Evolutionary conservation across 2,888 invertebrate genomes (phyloP), one percentile per base, ranked within the genome.

Genomic region (Halictus quadricinctus): DNA sequence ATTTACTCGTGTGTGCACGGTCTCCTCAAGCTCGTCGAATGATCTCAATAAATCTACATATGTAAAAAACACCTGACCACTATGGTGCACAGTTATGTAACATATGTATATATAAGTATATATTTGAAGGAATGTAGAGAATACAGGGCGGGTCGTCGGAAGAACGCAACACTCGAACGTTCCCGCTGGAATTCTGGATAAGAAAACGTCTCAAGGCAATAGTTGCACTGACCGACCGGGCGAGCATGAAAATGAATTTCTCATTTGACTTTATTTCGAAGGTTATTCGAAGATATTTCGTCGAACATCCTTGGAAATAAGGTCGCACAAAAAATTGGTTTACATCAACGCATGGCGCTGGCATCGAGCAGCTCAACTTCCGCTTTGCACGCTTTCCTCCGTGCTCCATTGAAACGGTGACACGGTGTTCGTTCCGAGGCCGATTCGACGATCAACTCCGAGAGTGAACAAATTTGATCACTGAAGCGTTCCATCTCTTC

Each of bases 41-140:
- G 64, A 72, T 88, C 79, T 82, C 54, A 83, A 85, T 64, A 78
- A 73, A 74, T 78, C 58, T 74, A 72, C 70, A 77, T 85, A 84
- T 80, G 77, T 79, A 41, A 48, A 78, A 60, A 83, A 83, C 84
- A 88, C 77, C 83, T 90, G 90, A 90, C 70, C 70, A 88, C 89
- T 90, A 90, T 84, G 85, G 86, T 90, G 90, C 90, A 90, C 90
- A 90, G 90, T 90, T 83, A 86, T 82, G 29, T 85, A 50, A 83
- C 74, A 88, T 43, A 81, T 66, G 85, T 84, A 85, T 80, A 85
- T 83, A 87, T 18, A 88, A 81, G 87, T 82, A 85, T 85, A 89
- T 87, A 90, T 29, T 29, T 64, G 18, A 29, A 29, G 64, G 29
- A 64, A 64, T 64, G 18, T 7, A 64, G 64, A 58, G 54, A 64